Evolutionary conservation across 2,113 vertebrate species (phyloP).

Genomic region (Apeltes quadracus): DNA sequence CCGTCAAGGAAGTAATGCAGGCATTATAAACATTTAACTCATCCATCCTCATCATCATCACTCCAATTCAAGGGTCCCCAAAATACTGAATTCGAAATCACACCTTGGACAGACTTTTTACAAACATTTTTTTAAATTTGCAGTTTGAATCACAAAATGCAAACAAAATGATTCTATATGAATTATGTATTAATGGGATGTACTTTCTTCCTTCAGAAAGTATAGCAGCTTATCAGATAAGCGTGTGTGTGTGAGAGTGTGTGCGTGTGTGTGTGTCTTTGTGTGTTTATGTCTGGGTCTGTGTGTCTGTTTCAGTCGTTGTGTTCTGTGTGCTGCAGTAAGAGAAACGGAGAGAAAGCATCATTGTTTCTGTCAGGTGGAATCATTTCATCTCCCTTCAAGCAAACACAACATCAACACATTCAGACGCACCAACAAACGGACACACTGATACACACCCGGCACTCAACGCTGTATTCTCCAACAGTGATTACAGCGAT

Average conservation of each 20-base stretch:
- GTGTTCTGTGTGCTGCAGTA: constrained; percentile 11
- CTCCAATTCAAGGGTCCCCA: background rate
- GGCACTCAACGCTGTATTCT: constrained; percentile 4
- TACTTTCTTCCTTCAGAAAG: too few relatives aligned
- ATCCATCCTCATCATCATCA: background rate
- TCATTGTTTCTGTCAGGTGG: constrained; percentile 61
- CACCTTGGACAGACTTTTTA: background rate
- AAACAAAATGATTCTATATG: background rate
- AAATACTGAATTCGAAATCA: background rate
- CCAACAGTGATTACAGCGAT: constrained; percentile 39
- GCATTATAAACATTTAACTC: background rate
- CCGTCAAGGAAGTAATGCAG: background rate
- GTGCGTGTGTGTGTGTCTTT: constrained; percentile 1
- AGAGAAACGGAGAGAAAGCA: constrained; percentile 38
- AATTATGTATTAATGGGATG: background rate
- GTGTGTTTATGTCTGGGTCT: background rate
- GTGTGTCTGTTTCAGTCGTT: background rate
- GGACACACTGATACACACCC: background rate
- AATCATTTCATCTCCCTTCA: constrained; percentile 51
- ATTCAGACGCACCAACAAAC: background rate
- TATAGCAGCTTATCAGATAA: constrained; percentile 9
- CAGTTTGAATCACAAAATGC: background rate
- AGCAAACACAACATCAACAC: constrained; percentile 16
- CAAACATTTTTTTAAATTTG: background rate
- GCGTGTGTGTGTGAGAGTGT: constrained; percentile 3